phyloP scores from a whole-genome alignment of 2,797 vertebrate genomes.

The Discoglossus pictus region DNA sequence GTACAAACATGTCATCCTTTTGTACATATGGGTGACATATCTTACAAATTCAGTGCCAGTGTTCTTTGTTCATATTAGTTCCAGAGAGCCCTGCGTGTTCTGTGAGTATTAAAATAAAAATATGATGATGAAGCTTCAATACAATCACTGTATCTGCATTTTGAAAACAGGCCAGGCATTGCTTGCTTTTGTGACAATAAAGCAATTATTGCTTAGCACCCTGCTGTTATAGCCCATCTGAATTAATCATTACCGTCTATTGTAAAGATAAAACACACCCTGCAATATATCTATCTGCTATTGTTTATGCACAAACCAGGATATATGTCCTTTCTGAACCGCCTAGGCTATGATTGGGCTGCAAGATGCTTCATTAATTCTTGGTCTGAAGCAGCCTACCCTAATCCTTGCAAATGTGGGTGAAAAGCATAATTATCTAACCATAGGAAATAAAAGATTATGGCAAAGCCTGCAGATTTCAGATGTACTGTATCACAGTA shows the following conservation, averaged over 20 bases:
- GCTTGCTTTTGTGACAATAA: constrained; percentile 5
- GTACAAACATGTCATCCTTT: no score
- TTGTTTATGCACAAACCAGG: constrained; percentile 2
- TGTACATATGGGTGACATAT: no score
- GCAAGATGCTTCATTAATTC: not conserved
- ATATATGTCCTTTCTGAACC: constrained; percentile 8
- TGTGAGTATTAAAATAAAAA: no score
- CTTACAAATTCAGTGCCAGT: no score
- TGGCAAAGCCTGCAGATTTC: not conserved
- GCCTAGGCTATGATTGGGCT: not conserved
- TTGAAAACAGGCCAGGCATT: constrained; percentile 5
- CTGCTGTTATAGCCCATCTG: constrained; percentile 9
- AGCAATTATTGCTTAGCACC: constrained; percentile 8
- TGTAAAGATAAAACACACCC: not conserved
- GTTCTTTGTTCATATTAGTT: no score
- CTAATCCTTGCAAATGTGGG: constrained; percentile 47
- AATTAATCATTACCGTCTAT: constrained; percentile 13
- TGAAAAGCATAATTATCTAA: no score
- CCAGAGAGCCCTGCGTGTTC: no score
- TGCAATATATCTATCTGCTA: constrained; percentile 1
- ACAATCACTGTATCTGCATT: not conserved
- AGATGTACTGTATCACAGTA: no score
- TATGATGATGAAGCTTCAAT: no score
- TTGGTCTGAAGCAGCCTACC: not conserved
- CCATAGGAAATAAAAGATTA: not conserved